A percentile compares a stretch with the other conserved stretches of the same genome.
phyloP scores from a whole-genome alignment of 2,888 invertebrate genomes.

The Melieria picta region DNA sequence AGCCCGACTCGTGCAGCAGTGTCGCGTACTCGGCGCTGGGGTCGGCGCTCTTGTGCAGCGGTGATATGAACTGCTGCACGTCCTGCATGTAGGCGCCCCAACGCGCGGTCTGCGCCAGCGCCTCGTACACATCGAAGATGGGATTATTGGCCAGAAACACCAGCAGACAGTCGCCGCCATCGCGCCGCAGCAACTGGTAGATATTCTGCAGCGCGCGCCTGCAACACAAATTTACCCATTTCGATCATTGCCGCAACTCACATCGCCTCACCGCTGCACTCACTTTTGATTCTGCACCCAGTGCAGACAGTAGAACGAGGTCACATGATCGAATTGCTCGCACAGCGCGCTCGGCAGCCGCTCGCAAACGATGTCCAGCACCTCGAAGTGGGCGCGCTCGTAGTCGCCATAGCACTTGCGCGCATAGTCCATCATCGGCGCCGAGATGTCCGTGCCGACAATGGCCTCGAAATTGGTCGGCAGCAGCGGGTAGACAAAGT shows the following conservation, averaged over 20 bases:
- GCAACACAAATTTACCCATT: background rate
- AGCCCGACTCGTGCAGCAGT: slow-evolving; percentile 40
- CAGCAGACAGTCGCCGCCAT: slow-evolving; percentile 44
- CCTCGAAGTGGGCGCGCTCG: slow-evolving; percentile 61
- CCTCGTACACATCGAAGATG: slow-evolving; percentile 40
- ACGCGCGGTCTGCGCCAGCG: slow-evolving; percentile 35
- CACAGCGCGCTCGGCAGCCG: slow-evolving; percentile 67
- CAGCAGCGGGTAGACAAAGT: slow-evolving; percentile 72
- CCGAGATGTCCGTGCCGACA: slow-evolving; percentile 77
- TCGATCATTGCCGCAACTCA: background rate
- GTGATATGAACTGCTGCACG: slow-evolving; percentile 40
- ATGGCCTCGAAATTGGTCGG: slow-evolving; percentile 69
- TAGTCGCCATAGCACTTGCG: slow-evolving; percentile 67
- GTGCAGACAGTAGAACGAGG: slow-evolving; percentile 82
- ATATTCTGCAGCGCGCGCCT: slow-evolving; percentile 45
- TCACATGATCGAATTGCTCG: slow-evolving; percentile 72
- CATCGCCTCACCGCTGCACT: background rate
- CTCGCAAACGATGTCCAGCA: slow-evolving; percentile 68
- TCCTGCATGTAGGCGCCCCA: slow-evolving; percentile 44
- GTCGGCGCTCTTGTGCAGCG: slow-evolving; percentile 38
- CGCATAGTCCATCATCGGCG: slow-evolving; percentile 77
- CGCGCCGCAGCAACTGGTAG: slow-evolving; percentile 36
- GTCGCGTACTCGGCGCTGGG: slow-evolving; percentile 34
- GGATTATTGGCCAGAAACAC: slow-evolving; percentile 42
- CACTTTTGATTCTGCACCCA: slow-evolving; percentile 76